A percentile compares a stretch with the other conserved stretches of the same genome.
These are phyloP conservation scores for Ophion obscuratus DNA, from an alignment of 2,888 invertebrate species.

Conservation along the genomic window DNA sequence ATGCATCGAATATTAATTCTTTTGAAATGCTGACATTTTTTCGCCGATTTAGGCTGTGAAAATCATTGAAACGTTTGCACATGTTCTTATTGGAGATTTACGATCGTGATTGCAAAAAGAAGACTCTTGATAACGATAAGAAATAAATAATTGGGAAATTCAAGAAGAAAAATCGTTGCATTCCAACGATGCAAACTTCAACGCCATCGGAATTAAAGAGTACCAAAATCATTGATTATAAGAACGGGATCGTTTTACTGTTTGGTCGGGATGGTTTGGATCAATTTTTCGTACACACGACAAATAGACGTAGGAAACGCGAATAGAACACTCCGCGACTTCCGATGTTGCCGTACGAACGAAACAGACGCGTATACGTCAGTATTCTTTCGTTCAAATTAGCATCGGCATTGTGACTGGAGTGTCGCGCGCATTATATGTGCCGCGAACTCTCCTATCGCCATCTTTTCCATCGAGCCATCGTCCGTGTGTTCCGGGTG, in stretches of 20 bases:
- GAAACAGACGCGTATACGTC: slow-evolving; percentile 49
- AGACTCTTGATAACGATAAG: too few relatives aligned
- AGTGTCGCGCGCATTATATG: slow-evolving; percentile 38
- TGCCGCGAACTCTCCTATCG: slow-evolving; percentile 48
- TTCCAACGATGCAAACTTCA: background rate
- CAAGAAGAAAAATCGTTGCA: too few relatives aligned
- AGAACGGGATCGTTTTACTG: slow-evolving; percentile 9
- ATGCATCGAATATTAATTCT: background rate
- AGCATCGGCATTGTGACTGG: slow-evolving; percentile 64
- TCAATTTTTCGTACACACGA: background rate
- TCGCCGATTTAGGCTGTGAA: too few relatives aligned
- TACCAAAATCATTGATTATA: slow-evolving; percentile 2
- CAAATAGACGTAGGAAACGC: background rate
- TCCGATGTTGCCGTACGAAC: slow-evolving; percentile 41
- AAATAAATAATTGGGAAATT: too few relatives aligned
- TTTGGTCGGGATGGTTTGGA: background rate
- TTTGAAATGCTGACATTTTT: too few relatives aligned
- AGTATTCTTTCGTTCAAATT: slow-evolving; percentile 61
- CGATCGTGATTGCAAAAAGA: too few relatives aligned
- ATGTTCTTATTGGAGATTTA: too few relatives aligned
- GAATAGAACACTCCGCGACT: slow-evolving; percentile 24
- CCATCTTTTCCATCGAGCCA: slow-evolving; percentile 38
- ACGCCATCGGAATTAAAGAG: background rate
- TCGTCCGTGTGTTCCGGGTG: slow-evolving; percentile 62
- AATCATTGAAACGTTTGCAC: too few relatives aligned